Base-by-base conservation (phyloP, 2,888 invertebrate species). In the Aelia acuminata region DNA sequence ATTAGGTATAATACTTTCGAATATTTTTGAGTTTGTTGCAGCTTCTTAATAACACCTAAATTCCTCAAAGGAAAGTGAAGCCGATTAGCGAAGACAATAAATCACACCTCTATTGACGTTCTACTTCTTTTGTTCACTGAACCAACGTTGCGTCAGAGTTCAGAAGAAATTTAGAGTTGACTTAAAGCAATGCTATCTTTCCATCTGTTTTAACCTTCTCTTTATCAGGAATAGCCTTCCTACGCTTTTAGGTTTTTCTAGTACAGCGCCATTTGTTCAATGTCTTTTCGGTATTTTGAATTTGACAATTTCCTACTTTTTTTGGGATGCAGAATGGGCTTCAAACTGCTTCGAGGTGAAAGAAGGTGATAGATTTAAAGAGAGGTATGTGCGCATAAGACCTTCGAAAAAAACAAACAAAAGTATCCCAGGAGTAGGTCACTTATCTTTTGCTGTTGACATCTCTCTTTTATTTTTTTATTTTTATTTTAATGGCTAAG, bases 151-250 rank as follows among this genome's bases (percentile, higher is more conserved):
- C 63, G 63, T 35, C 31, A 70, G 31, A 1, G 15, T 70, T 70
- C 18, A 70, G 35, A 31, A 70, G 63, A 70, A 70, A 31, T 70
- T 70, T 70, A 18, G 18, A 35, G 15, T 31, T 15, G 63, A 20
- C n/a, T n/a, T 70, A 70, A 0, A 35, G 18, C 31, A 70, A 31
- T 70, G 4, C 63, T 35, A 70, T 63, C 35, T 63, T 18, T 31
- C 5, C 13, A 57, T 57, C 26, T 57, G 13, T 57, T 31, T 57
- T 57, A 35, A 70, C 63, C 63, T 70, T 70, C 31, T 35, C 18
- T 70, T 70, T 70, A 70, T 70, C 63, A 35, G 31, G 18, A 18
- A 70, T 35, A 70, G 35, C 63, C 63, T 70, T 70, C 63, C 63
- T 70, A 70, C 31, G 63, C 63, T 70, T 70, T 70, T 70, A 70